Evolutionary conservation across 2,888 invertebrate species (phyloP).

Genomic region (Drosophila nr. perissopoda): DNA sequence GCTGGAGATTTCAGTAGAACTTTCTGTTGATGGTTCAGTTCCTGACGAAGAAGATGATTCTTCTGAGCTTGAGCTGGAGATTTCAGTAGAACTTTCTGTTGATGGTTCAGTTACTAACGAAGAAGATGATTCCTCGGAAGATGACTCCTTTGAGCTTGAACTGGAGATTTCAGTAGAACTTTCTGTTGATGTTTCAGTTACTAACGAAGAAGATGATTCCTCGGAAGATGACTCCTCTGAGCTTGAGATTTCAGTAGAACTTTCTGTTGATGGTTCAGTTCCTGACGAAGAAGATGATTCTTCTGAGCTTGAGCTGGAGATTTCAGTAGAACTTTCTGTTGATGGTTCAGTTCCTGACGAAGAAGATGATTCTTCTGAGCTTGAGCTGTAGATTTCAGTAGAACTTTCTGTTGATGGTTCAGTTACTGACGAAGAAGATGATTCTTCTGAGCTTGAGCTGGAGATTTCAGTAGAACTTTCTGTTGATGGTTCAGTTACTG

Average conservation of each 20-base stretch:
- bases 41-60: neutral
- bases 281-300: neutral
- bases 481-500: neutral
- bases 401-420: conserved; percentile 1
- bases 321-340: neutral
- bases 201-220: neutral
- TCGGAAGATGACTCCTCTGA: neutral
- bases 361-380: neutral
- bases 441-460: conserved; percentile 4
- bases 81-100: neutral
- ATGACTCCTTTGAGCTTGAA: neutral
- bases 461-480: neutral
- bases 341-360: neutral
- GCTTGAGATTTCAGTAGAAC: neutral
- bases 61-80: neutral
- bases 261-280: neutral
- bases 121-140: neutral
- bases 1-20: no score
- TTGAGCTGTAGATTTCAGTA: neutral
- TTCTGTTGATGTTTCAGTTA: neutral
- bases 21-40: neutral
- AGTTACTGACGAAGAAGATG: neutral
- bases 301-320: neutral
- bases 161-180: conserved; percentile 2
- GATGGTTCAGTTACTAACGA: neutral